These are phyloP conservation scores for Napeogenes inachia DNA, from an alignment of 2,888 invertebrate species.

Conservation along the genomic window DNA sequence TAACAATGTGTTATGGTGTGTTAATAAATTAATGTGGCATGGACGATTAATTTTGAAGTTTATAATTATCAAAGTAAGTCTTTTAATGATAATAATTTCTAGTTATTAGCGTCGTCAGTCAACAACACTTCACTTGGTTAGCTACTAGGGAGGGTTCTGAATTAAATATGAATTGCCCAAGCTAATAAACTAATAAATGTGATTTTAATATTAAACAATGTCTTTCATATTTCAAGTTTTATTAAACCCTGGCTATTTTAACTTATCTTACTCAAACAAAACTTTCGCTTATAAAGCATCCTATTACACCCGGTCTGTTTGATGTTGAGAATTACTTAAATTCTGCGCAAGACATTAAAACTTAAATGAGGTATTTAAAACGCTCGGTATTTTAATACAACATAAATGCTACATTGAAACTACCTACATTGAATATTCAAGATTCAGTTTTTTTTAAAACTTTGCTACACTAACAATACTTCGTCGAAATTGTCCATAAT, in stretches of 20 bases:
- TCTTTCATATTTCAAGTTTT: conserved; percentile 10
- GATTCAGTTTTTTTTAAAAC: no score
- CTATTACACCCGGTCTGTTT: conserved; percentile 23
- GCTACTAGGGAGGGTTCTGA: no score
- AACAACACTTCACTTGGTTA: no score
- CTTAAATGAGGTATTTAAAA: conserved; percentile 19
- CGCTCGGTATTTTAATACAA: conserved; percentile 21
- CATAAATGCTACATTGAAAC: conserved; percentile 1
- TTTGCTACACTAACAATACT: no score
- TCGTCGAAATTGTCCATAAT: no score
- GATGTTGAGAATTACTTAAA: conserved; percentile 23
- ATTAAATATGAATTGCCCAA: no score
- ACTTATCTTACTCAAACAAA: conserved; percentile 25
- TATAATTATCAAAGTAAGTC: conserved; percentile 5
- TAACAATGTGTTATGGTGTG: conserved; percentile 20
- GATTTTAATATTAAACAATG: background rate
- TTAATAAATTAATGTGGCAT: conserved; percentile 18
- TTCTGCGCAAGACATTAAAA: conserved; percentile 25
- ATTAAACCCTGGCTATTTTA: conserved; percentile 25
- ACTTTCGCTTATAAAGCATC: conserved; percentile 28
- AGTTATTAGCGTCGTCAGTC: no score
- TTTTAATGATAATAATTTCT: no score
- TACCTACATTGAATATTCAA: background rate
- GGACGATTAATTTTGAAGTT: conserved; percentile 11
- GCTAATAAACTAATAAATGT: background rate